A percentile compares a stretch with the other conserved stretches of the same genome.
These are phyloP conservation scores for Stegophylla sp. DNA, from an alignment of 2,888 invertebrate genomes.

Conservation along the genomic window DNA sequence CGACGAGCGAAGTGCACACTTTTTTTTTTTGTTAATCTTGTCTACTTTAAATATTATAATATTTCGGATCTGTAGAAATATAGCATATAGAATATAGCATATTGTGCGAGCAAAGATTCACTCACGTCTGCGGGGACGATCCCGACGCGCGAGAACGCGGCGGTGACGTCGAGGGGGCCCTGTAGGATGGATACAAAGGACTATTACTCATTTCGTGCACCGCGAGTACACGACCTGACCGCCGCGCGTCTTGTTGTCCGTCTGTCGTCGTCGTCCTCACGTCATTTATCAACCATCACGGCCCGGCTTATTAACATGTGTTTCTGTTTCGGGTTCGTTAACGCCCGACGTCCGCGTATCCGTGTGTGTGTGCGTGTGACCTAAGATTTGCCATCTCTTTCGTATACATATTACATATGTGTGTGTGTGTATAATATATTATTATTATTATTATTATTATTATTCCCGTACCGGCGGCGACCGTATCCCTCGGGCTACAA, in stretches of 20 bases:
- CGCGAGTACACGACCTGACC: not conserved
- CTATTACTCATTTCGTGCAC: slow-evolving; percentile 18
- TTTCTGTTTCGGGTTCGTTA: slow-evolving; percentile 47
- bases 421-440: not conserved
- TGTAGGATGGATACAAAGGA: not conserved
- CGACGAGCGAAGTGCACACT: too few species aligned
- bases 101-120: too few species aligned
- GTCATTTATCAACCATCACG: slow-evolving; percentile 51
- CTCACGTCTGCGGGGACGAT: too few species aligned
- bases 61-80: too few species aligned
- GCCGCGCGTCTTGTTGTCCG: not conserved
- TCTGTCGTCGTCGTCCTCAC: slow-evolving; percentile 38
- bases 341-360: not conserved
- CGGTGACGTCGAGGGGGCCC: too few species aligned
- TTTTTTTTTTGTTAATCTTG: too few species aligned
- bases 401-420: slow-evolving; percentile 3
- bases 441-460: too few species aligned
- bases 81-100: too few species aligned
- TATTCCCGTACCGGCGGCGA: too few species aligned
- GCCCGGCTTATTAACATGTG: slow-evolving; percentile 19
- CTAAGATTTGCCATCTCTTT: slow-evolving; percentile 41
- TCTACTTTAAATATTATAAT: too few species aligned
- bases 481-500: too few species aligned
- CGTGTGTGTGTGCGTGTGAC: slow-evolving; percentile 16
- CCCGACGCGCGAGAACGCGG: too few species aligned